phyloP scores from a whole-genome alignment of 2,113 vertebrate species.

The Vidua macroura region DNA sequence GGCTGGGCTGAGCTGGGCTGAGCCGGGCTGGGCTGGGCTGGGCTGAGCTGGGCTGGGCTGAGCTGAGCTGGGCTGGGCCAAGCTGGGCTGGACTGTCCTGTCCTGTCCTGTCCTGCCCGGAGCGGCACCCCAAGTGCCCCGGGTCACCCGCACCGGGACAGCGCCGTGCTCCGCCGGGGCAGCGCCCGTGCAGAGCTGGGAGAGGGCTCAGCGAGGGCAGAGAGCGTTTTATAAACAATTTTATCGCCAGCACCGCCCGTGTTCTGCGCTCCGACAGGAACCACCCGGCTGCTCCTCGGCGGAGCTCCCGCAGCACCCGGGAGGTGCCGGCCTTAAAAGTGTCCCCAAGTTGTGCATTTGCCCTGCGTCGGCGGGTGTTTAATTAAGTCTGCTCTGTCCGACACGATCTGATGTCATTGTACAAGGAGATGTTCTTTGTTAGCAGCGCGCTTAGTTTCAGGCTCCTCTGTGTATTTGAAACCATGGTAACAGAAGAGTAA shows the following conservation, averaged over 20 bases:
- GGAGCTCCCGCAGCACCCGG: background rate
- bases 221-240: background rate
- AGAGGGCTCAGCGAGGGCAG: background rate
- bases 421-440: slow-evolving; percentile 88
- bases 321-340: slow-evolving; percentile 47
- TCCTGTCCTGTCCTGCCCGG: background rate
- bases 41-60: background rate
- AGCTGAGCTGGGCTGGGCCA: background rate
- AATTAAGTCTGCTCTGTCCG: slow-evolving; percentile 82
- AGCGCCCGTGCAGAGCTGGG: accelerated
- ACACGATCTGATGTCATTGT: slow-evolving; percentile 86
- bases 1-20: too few species aligned
- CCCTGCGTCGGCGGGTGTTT: slow-evolving; percentile 77
- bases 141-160: accelerated
- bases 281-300: background rate
- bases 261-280: background rate
- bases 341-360: slow-evolving; percentile 70
- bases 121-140: background rate
- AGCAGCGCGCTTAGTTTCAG: slow-evolving; percentile 78
- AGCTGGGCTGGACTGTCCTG: background rate
- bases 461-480: slow-evolving; percentile 88
- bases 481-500: slow-evolving; percentile 88
- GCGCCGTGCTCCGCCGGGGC: background rate
- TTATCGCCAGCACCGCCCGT: accelerated
- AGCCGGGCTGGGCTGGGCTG: accelerated